Conservation (phyloP, 2,888 invertebrate genomes). For the Drosophila monieri region DNA sequence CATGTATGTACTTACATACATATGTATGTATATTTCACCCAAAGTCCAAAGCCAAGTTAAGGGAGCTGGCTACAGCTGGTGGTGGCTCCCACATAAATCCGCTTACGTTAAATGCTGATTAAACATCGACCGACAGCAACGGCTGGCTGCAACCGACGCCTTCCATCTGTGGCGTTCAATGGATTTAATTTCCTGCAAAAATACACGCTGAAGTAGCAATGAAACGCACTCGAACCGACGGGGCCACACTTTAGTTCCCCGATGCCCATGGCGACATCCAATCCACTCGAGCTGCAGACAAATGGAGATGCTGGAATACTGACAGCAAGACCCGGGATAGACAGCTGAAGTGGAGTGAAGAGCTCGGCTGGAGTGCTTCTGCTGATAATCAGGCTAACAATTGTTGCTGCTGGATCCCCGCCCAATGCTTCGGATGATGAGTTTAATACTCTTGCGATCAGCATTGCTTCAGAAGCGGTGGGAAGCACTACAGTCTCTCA, state of each 20-base stretch:
- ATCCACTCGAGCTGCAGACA: conserved; percentile 18
- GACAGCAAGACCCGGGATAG: conserved; percentile 29
- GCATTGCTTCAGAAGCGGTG: conserved; percentile 46
- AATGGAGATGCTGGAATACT: conserved; percentile 30
- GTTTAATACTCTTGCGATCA: background rate
- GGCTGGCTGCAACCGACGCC: conserved; percentile 24
- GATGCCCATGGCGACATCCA: conserved; percentile 45
- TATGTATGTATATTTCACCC: no score
- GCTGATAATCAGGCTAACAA: conserved; percentile 54
- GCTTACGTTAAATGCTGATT: conserved; percentile 72
- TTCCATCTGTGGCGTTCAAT: conserved; percentile 54
- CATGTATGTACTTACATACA: no score
- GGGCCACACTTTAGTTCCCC: conserved; percentile 63
- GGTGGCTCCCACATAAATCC: conserved; percentile 58
- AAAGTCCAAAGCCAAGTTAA: conserved; percentile 1
- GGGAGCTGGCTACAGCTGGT: background rate
- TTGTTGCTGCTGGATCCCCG: conserved; percentile 19
- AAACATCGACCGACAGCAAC: conserved; percentile 48
- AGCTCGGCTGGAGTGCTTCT: conserved; percentile 28
- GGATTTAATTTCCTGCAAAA: conserved; percentile 69
- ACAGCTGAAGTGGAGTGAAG: conserved; percentile 32
- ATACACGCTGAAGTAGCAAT: conserved; percentile 62
- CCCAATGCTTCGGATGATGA: conserved; percentile 14
- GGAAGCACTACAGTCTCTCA: background rate
- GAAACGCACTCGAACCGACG: conserved; percentile 68